Base-by-base conservation (phyloP, 2,888 invertebrate species). In the Oeneis ivallda region DNA sequence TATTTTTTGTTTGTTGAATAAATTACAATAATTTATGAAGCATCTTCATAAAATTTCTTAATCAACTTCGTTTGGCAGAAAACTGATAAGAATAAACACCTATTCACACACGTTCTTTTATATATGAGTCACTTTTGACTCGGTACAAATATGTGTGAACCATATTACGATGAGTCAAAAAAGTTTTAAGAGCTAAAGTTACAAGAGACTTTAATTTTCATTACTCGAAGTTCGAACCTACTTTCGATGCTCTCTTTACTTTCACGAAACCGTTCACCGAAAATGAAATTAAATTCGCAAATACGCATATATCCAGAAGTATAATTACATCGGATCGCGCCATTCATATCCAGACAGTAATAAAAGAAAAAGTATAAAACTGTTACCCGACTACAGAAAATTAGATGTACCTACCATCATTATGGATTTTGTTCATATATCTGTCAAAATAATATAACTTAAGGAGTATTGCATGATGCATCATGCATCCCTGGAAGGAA, bases 271-370 rank as follows among this genome's bases (percentile, higher is more conserved):
- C 26, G 11, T 26, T 11, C 45, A 17, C 43, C 43, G 43, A 41
- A 34, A 53, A 53, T 11, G 39, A 19, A 53, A 13, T 49, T 52
- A 17, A 41, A 6, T 56, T 41, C 41, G 19, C 49, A 13, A 19
- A 50, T 5, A 50, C 39, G n/a, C n/a, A 6, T 56, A 37, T 47
- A 53, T 45, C n/a, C 60, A 61, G 19, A 54, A 47, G 15, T 11
- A 39, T 43, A 62, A 62, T 58, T 52, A 45, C 17, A 53, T 53
- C 41, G 39, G 15, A 39, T 8, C 13, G 43, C 8, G 17, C 58
- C 64, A 62, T 62, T 66, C 61, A 66, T 54, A 43, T 34, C 54
- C 64, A 70, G 73, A 75, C 73, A 70, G 67, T 70, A 71, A 26
- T 26, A 26, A 26, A 26, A 26, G 26, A 26, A 26, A 26, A 26